Evolutionary conservation across 2,888 invertebrate genomes (phyloP).

Genomic region (Mesorhabditis spiculigera): DNA sequence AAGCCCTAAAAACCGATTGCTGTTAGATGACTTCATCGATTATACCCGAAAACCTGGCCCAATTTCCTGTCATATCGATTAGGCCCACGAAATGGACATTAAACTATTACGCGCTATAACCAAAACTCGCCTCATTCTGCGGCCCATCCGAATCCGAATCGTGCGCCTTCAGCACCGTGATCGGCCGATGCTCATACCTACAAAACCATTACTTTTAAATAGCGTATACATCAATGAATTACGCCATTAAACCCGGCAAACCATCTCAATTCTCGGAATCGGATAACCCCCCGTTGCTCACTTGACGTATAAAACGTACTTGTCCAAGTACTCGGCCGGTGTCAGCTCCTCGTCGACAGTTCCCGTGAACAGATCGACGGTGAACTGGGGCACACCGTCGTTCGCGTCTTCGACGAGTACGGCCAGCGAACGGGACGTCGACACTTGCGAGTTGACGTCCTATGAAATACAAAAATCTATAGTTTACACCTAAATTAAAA

Average conservation of each 20-base stretch:
- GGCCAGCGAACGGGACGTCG: conserved; percentile 81
- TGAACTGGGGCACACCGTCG: conserved; percentile 72
- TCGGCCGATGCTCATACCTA: conserved; percentile 34
- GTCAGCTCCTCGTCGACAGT: conserved; percentile 53
- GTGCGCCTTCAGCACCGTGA: conserved; percentile 46
- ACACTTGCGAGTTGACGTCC: conserved; percentile 48
- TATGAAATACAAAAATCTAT: conserved; percentile 12
- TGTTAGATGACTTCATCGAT: too few species aligned
- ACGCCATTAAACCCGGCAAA: too few species aligned
- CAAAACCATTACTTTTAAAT: neutral
- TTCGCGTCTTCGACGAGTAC: conserved; percentile 93
- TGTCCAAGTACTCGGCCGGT: conserved; percentile 46
- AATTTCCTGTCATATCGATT: too few species aligned
- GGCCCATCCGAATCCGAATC: conserved; percentile 49
- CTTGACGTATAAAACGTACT: conserved; percentile 12
- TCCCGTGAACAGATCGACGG: conserved; percentile 55
- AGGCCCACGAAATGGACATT: too few species aligned
- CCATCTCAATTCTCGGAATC: neutral
- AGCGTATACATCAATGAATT: neutral
- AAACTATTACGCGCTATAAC: too few species aligned
- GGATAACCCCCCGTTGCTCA: neutral
- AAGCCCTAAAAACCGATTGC: too few species aligned
- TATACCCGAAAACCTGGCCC: too few species aligned
- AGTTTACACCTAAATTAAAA: too few species aligned
- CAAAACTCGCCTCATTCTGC: conserved; percentile 39